phyloP scores from a whole-genome alignment of 1,140 invertebrate genomes.

The Hyles vespertilio region DNA sequence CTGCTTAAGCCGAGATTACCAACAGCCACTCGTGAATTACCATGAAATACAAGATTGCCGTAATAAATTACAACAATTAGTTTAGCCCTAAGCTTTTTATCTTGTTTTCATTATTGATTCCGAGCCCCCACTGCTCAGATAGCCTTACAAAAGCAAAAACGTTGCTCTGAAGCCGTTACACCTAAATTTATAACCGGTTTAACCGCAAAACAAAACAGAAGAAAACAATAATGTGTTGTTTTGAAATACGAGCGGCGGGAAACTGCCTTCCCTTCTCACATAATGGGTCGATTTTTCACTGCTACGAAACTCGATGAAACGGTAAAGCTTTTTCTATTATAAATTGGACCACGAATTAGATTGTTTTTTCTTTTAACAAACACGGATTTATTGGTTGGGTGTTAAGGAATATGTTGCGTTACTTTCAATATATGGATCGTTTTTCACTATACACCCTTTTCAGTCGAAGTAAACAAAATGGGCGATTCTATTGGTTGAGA shows the following conservation, averaged over 20 bases:
- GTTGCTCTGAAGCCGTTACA: conserved; percentile 34
- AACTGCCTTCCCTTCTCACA: conserved; percentile 37
- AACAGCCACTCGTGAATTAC: too few relatives aligned
- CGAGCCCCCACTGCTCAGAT: conserved; percentile 1
- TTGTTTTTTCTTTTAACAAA: conserved; percentile 16
- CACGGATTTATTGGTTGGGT: neutral
- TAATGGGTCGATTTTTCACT: conserved; percentile 69
- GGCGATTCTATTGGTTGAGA: too few relatives aligned
- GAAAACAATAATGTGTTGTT: conserved; percentile 71
- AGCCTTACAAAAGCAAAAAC: conserved; percentile 19
- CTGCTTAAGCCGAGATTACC: too few relatives aligned
- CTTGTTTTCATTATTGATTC: conserved; percentile 22
- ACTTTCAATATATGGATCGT: neutral
- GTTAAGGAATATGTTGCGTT: neutral
- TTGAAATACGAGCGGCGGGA: conserved; percentile 58
- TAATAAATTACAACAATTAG: conserved; percentile 10
- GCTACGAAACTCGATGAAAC: conserved; percentile 44
- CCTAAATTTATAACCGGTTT: conserved; percentile 55
- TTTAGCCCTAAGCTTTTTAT: conserved; percentile 14
- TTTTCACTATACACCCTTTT: too few relatives aligned
- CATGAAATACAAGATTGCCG: too few relatives aligned
- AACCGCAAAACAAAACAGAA: conserved; percentile 55
- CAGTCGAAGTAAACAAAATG: too few relatives aligned
- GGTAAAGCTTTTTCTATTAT: conserved; percentile 46
- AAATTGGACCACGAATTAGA: conserved; percentile 47